These are phyloP conservation scores for Apotomis betuletana DNA, from an alignment of 2,888 invertebrate species.

Conservation along the genomic window DNA sequence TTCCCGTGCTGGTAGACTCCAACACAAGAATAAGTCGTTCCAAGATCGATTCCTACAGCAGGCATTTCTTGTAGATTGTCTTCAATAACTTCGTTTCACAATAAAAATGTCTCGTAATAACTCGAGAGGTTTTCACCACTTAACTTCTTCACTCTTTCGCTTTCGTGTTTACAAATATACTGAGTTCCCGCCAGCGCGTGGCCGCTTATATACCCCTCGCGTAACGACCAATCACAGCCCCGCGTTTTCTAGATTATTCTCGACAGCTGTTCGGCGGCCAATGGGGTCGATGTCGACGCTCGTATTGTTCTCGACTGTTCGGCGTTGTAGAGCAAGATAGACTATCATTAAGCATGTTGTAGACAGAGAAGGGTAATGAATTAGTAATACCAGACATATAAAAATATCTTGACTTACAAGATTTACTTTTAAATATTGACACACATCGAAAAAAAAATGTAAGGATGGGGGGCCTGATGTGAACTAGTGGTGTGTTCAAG, in stretches of 20 bases:
- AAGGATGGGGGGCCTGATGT: too few relatives aligned
- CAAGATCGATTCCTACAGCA: conserved; percentile 80
- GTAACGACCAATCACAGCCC: conserved; percentile 42
- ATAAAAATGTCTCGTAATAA: conserved; percentile 33
- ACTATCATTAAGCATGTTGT: background rate
- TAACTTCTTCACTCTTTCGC: conserved; percentile 29
- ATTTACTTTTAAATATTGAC: background rate
- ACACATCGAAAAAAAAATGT: background rate
- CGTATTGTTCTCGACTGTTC: conserved; percentile 29
- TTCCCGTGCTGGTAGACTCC: conserved; percentile 88
- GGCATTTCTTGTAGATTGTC: conserved; percentile 44
- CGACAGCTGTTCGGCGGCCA: conserved; percentile 32
- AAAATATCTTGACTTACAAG: background rate
- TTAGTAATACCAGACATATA: conserved; percentile 22
- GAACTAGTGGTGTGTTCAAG: too few relatives aligned
- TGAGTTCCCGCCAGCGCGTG: conserved; percentile 40
- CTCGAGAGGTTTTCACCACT: conserved; percentile 30
- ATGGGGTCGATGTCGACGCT: conserved; percentile 12
- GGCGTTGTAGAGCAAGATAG: conserved; percentile 7
- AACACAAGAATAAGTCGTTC: conserved; percentile 86
- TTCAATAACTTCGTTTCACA: conserved; percentile 34
- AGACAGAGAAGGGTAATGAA: conserved; percentile 4
- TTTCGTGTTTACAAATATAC: conserved; percentile 43
- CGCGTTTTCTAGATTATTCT: conserved; percentile 42
- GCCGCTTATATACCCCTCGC: conserved; percentile 43